These are phyloP conservation scores for Porites rus DNA, from an alignment of 92 coral and sea anemone species.

Conservation along the genomic window DNA sequence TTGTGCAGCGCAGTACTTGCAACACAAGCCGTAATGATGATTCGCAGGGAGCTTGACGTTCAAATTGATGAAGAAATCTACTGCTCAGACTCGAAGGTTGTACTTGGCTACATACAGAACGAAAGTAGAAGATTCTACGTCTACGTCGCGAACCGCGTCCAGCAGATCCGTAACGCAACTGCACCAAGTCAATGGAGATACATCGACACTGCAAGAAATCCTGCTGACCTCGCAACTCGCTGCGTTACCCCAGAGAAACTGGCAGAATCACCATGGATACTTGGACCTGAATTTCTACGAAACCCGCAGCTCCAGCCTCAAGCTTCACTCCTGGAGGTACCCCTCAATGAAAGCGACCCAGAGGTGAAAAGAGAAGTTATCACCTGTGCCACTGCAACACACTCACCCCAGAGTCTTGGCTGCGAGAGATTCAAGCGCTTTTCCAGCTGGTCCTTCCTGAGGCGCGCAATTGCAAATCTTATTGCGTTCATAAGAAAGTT, in stretches of 20 bases:
- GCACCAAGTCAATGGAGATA: slow-evolving; percentile 47
- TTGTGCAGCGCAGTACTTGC: background rate
- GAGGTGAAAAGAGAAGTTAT: slow-evolving; percentile 12
- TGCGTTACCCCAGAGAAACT: background rate
- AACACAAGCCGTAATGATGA: slow-evolving; percentile 33
- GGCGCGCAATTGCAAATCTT: background rate
- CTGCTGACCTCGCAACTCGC: too few relatives aligned
- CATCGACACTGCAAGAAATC: too few relatives aligned
- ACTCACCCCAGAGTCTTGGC: background rate
- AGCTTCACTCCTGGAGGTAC: background rate
- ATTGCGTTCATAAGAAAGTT: too few relatives aligned
- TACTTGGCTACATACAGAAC: too few relatives aligned
- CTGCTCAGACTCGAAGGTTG: background rate
- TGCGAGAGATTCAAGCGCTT: background rate
- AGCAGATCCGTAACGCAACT: slow-evolving; percentile 22
- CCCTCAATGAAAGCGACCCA: background rate
- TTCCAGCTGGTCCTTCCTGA: slow-evolving; percentile 4
- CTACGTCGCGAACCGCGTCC: slow-evolving; percentile 32
- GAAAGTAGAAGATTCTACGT: too few relatives aligned
- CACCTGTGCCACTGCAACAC: background rate
- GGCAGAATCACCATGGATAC: background rate
- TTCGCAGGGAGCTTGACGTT: slow-evolving; percentile 27
- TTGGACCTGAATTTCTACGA: background rate
- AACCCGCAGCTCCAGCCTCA: background rate
- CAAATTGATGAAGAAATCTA: slow-evolving; percentile 10